These are phyloP conservation scores for Lota lota DNA, from an alignment of 2,113 vertebrate species.

Conservation along the genomic window DNA sequence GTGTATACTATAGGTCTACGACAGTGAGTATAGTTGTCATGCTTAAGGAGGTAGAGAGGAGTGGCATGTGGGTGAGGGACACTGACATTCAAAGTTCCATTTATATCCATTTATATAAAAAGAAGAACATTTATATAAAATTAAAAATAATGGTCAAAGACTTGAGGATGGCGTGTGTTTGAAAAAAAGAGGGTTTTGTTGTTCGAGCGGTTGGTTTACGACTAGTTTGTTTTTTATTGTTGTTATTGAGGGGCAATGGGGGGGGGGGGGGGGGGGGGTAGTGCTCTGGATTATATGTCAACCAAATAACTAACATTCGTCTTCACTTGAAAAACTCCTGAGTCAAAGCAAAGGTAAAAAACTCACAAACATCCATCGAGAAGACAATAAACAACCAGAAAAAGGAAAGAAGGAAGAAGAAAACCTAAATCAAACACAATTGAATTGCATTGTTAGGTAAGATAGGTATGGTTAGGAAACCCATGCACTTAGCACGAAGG, in stretches of 20 bases:
- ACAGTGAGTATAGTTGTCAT: constrained; percentile 61
- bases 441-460: too few relatives aligned
- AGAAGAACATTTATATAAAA: constrained; percentile 79
- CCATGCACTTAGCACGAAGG: too few relatives aligned
- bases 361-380: too few relatives aligned
- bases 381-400: too few relatives aligned
- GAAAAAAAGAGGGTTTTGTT: constrained; percentile 24
- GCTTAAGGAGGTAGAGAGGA: constrained; percentile 76
- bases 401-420: too few relatives aligned
- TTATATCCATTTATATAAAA: constrained; percentile 79
- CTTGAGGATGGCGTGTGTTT: constrained; percentile 65
- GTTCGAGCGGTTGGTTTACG: constrained; percentile 9
- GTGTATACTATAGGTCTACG: constrained; percentile 42
- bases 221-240: too few relatives aligned
- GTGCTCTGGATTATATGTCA: neutral
- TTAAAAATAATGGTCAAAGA: constrained; percentile 75
- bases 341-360: too few relatives aligned
- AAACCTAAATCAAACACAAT: too few relatives aligned
- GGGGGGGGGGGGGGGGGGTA: neutral
- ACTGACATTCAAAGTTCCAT: constrained; percentile 77
- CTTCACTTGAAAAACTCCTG: too few relatives aligned
- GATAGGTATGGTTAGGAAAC: too few relatives aligned
- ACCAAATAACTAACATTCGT: too few relatives aligned
- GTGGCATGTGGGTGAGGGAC: constrained; percentile 80
- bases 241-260: neutral